These are phyloP conservation scores for Agrochola litura DNA, from an alignment of 2,888 invertebrate species.

Conservation along the genomic window DNA sequence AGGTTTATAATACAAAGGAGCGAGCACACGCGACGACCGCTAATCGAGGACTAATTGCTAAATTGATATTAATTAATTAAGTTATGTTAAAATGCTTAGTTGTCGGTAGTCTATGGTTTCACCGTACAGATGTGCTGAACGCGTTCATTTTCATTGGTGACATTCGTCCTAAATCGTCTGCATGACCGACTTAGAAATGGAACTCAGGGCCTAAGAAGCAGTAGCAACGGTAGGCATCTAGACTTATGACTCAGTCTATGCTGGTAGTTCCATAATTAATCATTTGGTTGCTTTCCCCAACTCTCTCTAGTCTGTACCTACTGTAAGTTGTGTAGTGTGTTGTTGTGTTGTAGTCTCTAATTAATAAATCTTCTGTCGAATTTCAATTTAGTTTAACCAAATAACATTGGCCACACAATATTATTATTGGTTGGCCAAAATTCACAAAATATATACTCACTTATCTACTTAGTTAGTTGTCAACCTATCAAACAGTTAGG, in stretches of 20 bases:
- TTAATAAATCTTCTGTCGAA: neutral
- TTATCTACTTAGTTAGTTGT: neutral
- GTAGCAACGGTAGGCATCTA: neutral
- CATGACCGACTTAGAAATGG: neutral
- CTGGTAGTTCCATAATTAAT: slow-evolving; percentile 2
- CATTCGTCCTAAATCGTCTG: neutral
- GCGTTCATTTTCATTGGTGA: too few relatives aligned
- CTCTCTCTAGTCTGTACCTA: neutral
- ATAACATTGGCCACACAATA: neutral
- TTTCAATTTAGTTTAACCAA: neutral
- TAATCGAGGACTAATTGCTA: too few relatives aligned
- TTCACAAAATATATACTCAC: too few relatives aligned
- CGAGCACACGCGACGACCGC: too few relatives aligned
- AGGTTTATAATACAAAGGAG: too few relatives aligned
- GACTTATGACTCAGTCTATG: too few relatives aligned
- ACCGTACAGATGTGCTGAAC: too few relatives aligned
- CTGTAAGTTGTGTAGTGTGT: too few relatives aligned
- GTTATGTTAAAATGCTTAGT: too few relatives aligned
- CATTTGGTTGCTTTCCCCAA: neutral
- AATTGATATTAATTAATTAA: too few relatives aligned
- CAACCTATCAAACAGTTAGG: neutral
- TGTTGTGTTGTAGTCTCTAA: too few relatives aligned
- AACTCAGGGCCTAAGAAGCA: neutral
- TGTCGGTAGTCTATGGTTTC: too few relatives aligned
- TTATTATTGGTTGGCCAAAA: neutral